Base-by-base conservation (phyloP, 2,113 vertebrate genomes). In the Chitala chitala region DNA sequence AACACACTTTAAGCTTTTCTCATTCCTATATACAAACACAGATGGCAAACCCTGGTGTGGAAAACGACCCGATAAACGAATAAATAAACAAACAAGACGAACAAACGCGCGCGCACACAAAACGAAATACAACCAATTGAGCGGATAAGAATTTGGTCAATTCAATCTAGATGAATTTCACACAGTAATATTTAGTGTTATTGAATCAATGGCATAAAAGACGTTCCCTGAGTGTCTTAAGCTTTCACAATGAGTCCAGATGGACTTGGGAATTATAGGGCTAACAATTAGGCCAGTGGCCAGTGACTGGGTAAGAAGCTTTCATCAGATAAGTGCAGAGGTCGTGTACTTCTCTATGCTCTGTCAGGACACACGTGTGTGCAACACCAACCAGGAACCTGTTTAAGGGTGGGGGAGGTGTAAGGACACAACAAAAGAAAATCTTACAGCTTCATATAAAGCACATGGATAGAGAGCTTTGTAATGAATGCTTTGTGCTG, bases 121-220 rank as follows among this genome's bases (percentile, higher is more conserved):
- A n/a, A 56, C 54, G n/a, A n/a, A n/a, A n/a, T n/a, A n/a, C n/a
- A 20, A 56, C 22, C 54, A 56, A 56, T 24, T 22, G 5, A 48
- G 22, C 46, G n/a, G 29, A 53, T 53, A 51, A 53, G 48, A 51
- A 53, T 69, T 51, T 46, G 53, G 31, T 69, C 15, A 69, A 63
- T 63, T 48, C 70, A 55, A 38, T 42, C 20, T 54, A 72, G 31
- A 72, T 22, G 8, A 40, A 58, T 72, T 56, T 17, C 15, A 29
- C 29, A 7, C 4, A 22, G 36, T 36, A n/a, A 33, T 48, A 17
- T 63, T 4, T 20, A 73, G 22, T 48, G 17, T 48, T 17, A 29
- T 63, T 12, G 29, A 73, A 31, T 24, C 26, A 48, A 15, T 54
- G 20, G 24, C 24, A 26, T 24, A 48, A 8, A n/a, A 38, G 26